phyloP scores from a whole-genome alignment of 2,113 vertebrate genomes.

The Pachyramphus minor region DNA sequence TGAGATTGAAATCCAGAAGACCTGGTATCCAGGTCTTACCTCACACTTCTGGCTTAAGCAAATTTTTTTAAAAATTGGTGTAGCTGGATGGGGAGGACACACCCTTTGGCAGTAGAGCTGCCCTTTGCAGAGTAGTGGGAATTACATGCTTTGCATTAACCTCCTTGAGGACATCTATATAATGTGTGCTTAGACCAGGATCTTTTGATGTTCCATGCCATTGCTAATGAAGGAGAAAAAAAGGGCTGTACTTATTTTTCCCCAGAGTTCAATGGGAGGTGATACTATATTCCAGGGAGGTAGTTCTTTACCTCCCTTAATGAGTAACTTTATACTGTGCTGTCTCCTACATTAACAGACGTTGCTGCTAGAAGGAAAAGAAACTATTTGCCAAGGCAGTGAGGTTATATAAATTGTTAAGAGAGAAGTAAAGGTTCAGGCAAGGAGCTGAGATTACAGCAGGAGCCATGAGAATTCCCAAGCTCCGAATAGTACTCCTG shows the following conservation, averaged over 20 bases:
- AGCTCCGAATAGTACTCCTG: not conserved
- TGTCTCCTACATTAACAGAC: slow-evolving; percentile 3
- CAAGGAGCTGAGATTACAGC: not conserved
- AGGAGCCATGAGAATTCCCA: not conserved
- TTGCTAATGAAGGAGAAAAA: not conserved
- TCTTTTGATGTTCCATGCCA: not conserved
- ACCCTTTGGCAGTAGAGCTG: not conserved
- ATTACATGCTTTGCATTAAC: not conserved
- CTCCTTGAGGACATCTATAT: not conserved
- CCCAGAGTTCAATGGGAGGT: not conserved
- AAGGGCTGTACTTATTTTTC: not conserved
- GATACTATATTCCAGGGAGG: not conserved
- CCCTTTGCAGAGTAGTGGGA: not conserved
- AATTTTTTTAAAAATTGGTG: not conserved
- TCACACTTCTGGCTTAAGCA: not conserved
- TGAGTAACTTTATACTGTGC: not conserved
- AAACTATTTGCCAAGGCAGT: not conserved
- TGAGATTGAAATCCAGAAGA: not conserved
- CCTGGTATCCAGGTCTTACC: not conserved
- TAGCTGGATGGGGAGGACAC: not conserved
- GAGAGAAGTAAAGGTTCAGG: not conserved
- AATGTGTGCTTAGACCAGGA: not conserved
- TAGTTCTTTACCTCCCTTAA: not conserved
- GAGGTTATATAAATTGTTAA: not conserved
- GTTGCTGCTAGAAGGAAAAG: not conserved